Conservation (phyloP, 1,140 invertebrate species). For the Linepithema humile region DNA sequence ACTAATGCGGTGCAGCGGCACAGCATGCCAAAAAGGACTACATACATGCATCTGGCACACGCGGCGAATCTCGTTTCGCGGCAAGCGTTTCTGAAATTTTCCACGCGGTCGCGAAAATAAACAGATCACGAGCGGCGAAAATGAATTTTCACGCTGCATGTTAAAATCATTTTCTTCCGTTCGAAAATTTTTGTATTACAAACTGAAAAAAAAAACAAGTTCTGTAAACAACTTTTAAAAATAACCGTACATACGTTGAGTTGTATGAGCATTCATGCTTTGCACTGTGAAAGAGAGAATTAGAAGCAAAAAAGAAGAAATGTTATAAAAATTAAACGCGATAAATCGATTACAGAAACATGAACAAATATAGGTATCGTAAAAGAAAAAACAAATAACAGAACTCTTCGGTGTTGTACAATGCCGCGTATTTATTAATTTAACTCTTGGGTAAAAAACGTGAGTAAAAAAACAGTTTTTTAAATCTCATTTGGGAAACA, state of each 20-base stretch:
- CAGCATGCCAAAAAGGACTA: neutral
- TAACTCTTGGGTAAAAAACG: neutral
- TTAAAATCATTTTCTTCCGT: neutral
- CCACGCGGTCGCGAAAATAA: slow-evolving; percentile 8
- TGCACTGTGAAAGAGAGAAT: neutral
- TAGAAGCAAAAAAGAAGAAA: too few species aligned
- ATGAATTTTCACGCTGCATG: neutral
- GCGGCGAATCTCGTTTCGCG: neutral
- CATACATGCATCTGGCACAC: slow-evolving; percentile 22
- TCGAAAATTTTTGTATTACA: neutral
- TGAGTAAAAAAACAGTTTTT: slow-evolving; percentile 21
- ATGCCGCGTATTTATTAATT: slow-evolving; percentile 38
- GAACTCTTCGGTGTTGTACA: neutral
- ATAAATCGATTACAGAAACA: slow-evolving; percentile 7
- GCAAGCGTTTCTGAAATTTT: slow-evolving; percentile 29
- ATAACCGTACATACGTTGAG: neutral
- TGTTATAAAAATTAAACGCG: neutral
- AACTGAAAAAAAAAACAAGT: neutral
- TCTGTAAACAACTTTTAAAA: neutral
- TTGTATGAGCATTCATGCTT: too few species aligned
- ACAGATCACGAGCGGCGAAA: neutral
- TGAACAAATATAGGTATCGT: neutral
- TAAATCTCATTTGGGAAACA: slow-evolving; percentile 23
- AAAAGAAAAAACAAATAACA: slow-evolving; percentile 9
- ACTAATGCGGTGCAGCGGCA: slow-evolving; percentile 13